These are phyloP conservation scores for Cyphomyrus plagiostoma DNA, from an alignment of 2,113 vertebrate genomes.

Conservation along the genomic window DNA sequence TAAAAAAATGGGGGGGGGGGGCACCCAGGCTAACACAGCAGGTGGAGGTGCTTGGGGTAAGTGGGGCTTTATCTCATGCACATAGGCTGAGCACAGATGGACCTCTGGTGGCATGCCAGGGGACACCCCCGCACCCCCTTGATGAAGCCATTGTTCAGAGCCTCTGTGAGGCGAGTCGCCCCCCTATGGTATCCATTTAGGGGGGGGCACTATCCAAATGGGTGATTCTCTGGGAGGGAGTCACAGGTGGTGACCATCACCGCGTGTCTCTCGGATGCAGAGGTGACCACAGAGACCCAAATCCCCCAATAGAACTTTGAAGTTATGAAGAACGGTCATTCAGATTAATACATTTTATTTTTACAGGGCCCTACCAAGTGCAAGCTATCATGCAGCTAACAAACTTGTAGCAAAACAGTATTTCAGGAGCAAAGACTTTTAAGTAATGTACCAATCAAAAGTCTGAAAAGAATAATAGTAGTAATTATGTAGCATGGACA, in stretches of 20 bases:
- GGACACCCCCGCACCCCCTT: slow-evolving; percentile 41
- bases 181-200: slow-evolving; percentile 26
- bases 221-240: background rate
- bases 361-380: background rate
- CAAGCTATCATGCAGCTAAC: background rate
- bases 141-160: slow-evolving; percentile 50
- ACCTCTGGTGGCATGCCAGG: slow-evolving; percentile 45
- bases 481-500: background rate
- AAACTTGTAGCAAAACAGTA: background rate
- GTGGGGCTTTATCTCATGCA: background rate
- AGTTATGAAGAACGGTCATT: background rate
- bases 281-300: background rate
- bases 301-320: background rate
- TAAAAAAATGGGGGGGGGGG: background rate
- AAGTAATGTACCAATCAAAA: background rate
- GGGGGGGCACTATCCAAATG: slow-evolving; percentile 39
- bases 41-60: background rate
- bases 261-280: background rate
- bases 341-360: background rate
- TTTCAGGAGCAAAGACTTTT: background rate
- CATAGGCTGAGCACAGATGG: slow-evolving; percentile 19
- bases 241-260: background rate
- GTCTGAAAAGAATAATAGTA: background rate
- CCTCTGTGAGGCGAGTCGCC: slow-evolving; percentile 59
- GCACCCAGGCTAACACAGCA: background rate